Evolutionary conservation across 2,113 vertebrate genomes (phyloP), one percentile per base, ranked within the genome.

Genomic region (Spermophilus dauricus): DNA sequence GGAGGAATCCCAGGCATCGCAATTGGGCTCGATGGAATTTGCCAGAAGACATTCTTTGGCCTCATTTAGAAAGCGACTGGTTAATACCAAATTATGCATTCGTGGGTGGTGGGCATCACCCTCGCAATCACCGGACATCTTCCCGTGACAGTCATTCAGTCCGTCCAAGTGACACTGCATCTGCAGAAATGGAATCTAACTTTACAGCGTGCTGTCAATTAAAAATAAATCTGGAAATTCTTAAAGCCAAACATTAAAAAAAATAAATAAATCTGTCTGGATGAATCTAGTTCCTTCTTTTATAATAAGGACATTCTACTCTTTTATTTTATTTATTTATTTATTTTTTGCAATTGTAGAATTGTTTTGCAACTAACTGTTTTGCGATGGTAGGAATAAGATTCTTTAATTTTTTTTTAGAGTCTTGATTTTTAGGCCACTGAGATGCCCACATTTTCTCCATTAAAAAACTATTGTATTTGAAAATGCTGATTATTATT

Each of bases 81-180:
- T 37, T 5, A 28, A 30, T 85, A 37, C 80, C 56, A 37, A 39
- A 39, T 56, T 12, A 5, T 1, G 30, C 37, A 56, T 92, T 37
- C 1, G 4, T 63, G 16, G 11, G 39, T 14, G 65, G 24, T 12
- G 10, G 2, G 30, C 4, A 5, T 12, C 17, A 17, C 4, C 3
- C 0, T 3, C 32, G 87, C 76, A 17, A 4, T 82, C 11, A 0
- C 4, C 6, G 28, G n/a, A 13, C 1, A 28, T 1, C 30, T 14
- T 18, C 61, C n/a, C 24, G 22, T 11, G 22, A 12, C 14, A 1
- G 0, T 63, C 8, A 20, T 37, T 32, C 56, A 56, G 32, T 48
- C 30, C 10, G n/a, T 51, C 42, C 26, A 8, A 28, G 70, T 13
- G 32, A 2, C 7, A 4, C 4, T 0, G 8, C 0, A 2, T 24